Base-by-base conservation (phyloP, 2,797 vertebrate species). In the Enteromius radiatus region DNA sequence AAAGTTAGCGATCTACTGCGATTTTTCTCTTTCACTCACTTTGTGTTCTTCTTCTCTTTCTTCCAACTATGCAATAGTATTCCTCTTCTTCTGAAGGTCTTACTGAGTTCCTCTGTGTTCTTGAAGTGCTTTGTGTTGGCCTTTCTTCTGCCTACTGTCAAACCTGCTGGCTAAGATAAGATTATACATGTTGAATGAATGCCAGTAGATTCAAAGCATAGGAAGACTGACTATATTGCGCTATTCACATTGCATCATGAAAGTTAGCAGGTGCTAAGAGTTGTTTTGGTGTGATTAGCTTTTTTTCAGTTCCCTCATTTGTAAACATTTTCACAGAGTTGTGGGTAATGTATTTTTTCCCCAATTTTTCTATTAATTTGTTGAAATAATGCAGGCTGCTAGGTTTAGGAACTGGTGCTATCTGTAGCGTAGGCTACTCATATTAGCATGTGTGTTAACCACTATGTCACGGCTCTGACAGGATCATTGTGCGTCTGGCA, bases 161-260 rank as follows among this genome's bases (percentile, higher is more conserved):
- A 84, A 63, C 23, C 52, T 61, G 9, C 49, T 56, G 59, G 61
- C n/a, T 14, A 41, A 82, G 38, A 38, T 38, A 38, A 38, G 38
- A 38, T 38, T 38, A 38, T 38, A 38, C 2, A 9, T 38, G 36
- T 38, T 38, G 7, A 38, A 38, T 38, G 38, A 38, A 38, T 38
- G 38, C 38, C 38, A 38, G 38, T 38, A 38, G 33, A 21, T 38
- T 65, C 1, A 65, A 21, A 36, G 33, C 15, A 54, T n/a, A 56
- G 21, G 19, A 11, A 38, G 10, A 67, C 63, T 36, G 63, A 2
- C 19, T n/a, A 21, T 36, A 21, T 65, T 65, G 5, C 0, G 1
- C 23, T 1, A 43, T 43, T 69, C 41, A 7, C 38, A 69, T 38
- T 17, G 21, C 36, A n/a, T 23, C 21, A 23, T 68, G 38, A 12